Evolutionary conservation across 2,888 invertebrate species (phyloP).

Genomic region (Stenichneumon culpator): DNA sequence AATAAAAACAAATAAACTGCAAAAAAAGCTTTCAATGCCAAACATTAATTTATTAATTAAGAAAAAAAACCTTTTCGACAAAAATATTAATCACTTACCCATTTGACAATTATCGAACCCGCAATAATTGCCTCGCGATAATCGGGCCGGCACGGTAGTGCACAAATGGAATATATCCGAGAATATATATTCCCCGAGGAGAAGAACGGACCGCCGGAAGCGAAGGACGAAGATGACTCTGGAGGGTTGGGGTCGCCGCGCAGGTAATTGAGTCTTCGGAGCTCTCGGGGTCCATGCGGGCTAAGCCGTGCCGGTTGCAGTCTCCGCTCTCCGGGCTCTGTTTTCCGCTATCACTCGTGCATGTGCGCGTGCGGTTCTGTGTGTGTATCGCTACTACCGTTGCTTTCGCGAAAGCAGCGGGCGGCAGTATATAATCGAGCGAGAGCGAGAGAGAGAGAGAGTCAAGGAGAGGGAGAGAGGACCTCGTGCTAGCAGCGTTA

Average conservation of each 20-base stretch:
- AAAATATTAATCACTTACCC: too few species aligned
- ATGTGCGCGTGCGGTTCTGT: neutral
- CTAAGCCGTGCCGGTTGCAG: constrained; percentile 39
- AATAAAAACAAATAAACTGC: too few species aligned
- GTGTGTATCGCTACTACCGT: constrained; percentile 31
- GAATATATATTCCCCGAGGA: constrained; percentile 36
- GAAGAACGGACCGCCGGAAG: constrained; percentile 46
- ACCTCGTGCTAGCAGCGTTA: constrained; percentile 33
- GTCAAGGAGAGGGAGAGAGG: neutral
- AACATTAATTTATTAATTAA: too few species aligned
- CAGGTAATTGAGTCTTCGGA: constrained; percentile 79
- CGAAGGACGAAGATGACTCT: constrained; percentile 59
- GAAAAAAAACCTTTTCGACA: too few species aligned
- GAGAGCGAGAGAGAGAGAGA: neutral
- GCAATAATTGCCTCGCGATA: constrained; percentile 19
- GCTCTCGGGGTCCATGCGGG: constrained; percentile 47
- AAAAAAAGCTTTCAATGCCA: neutral
- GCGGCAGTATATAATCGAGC: constrained; percentile 10
- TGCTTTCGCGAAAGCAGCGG: constrained; percentile 35
- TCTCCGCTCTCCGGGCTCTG: constrained; percentile 12
- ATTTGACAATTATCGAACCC: neutral
- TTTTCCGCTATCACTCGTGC: constrained; percentile 6
- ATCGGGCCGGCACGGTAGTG: neutral
- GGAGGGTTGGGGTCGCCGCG: constrained; percentile 32
- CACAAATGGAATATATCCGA: constrained; percentile 26